Conservation (phyloP, 2,888 invertebrate species). For the Pollenia labialis region DNA sequence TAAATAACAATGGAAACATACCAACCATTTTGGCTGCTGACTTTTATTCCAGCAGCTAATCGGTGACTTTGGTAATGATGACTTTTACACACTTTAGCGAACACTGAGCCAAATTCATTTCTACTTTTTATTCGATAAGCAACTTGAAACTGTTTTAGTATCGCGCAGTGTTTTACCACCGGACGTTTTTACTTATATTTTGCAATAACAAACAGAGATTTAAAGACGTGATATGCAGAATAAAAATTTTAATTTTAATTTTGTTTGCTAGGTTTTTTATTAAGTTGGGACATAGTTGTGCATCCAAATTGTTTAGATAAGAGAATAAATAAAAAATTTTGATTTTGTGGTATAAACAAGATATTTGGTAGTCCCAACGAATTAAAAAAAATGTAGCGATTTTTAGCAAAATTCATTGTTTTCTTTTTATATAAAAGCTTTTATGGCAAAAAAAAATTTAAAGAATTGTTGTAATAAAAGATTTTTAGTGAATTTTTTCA, state of each 20-base stretch:
- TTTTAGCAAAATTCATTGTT: too few species aligned
- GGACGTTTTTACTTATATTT: conserved; percentile 10
- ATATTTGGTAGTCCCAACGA: too few species aligned
- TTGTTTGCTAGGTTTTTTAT: conserved; percentile 12
- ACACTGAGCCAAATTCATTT: conserved; percentile 6
- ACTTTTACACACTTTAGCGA: conserved; percentile 20
- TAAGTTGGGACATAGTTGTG: not conserved
- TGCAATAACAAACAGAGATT: conserved; percentile 23
- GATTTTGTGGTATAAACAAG: too few species aligned
- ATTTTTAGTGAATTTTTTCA: too few species aligned
- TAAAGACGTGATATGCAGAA: conserved; percentile 27
- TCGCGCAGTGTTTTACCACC: conserved; percentile 29
- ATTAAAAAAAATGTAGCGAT: too few species aligned
- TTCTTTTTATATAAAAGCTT: too few species aligned
- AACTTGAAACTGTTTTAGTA: conserved; percentile 19
- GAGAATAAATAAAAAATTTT: too few species aligned
- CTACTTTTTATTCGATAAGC: not conserved
- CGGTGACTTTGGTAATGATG: conserved; percentile 5
- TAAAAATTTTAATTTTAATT: conserved; percentile 42
- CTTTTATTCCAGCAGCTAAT: conserved; percentile 8
- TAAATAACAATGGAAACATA: conserved; percentile 33
- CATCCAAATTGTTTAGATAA: not conserved
- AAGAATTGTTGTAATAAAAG: too few species aligned
- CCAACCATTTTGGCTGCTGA: conserved; percentile 35
- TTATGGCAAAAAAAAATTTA: too few species aligned